Percentiles rank a stretch among this genome's conserved stretches.
Evolutionary conservation across 2,888 invertebrate genomes (phyloP).

Genomic region (Timema cristinae): DNA sequence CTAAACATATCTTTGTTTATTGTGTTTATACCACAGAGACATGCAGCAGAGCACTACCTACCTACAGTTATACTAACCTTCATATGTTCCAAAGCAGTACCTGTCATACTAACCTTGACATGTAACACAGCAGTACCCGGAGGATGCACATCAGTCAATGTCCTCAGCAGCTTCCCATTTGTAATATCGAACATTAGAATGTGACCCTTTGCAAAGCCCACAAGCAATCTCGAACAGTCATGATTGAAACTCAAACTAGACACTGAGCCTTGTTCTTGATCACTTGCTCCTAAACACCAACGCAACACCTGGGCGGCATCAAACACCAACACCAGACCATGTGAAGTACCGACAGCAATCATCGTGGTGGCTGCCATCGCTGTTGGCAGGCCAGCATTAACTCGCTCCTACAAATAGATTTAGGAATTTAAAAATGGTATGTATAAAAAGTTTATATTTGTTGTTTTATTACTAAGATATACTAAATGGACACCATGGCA

Average conservation of each 20-base stretch:
- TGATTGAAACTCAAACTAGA: constrained; percentile 74
- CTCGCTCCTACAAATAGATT: constrained; percentile 64
- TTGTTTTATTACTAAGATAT: not conserved
- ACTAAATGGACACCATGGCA: not conserved
- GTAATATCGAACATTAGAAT: constrained; percentile 86
- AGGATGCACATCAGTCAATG: constrained; percentile 75
- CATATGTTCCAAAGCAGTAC: too few species aligned
- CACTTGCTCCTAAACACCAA: constrained; percentile 74
- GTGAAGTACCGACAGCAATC: constrained; percentile 90
- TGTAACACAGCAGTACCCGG: constrained; percentile 79
- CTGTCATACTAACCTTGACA: constrained; percentile 49
- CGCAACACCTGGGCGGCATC: constrained; percentile 81
- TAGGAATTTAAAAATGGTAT: not conserved
- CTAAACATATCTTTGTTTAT: too few species aligned
- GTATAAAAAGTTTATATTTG: not conserved
- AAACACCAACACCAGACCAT: constrained; percentile 85
- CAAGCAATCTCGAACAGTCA: constrained; percentile 80
- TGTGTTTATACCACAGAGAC: too few species aligned
- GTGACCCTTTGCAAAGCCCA: constrained; percentile 74
- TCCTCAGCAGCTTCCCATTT: constrained; percentile 71
- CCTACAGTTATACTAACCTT: too few species aligned
- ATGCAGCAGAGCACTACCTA: too few species aligned
- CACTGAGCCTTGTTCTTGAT: constrained; percentile 60
- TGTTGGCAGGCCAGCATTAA: constrained; percentile 84
- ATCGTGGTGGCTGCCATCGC: constrained; percentile 74